A percentile compares a stretch with the other conserved stretches of the same genome.
These are phyloP conservation scores for Oenanthe oenanthe DNA, from an alignment of 2,113 vertebrate genomes.

Conservation along the genomic window DNA sequence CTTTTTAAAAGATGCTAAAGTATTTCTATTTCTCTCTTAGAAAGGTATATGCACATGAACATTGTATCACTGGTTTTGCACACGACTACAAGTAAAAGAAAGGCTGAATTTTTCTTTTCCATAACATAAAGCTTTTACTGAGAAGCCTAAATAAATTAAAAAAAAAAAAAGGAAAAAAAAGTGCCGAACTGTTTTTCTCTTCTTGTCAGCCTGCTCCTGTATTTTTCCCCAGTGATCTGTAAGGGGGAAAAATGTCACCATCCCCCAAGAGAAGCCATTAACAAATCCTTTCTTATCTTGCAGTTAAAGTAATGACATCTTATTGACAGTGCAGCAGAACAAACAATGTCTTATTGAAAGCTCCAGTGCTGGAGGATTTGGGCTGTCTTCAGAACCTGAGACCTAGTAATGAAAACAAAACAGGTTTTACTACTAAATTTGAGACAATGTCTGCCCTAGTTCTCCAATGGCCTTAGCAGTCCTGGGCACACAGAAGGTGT, in stretches of 20 bases:
- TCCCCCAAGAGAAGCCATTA: conserved; percentile 16
- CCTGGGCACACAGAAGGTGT: not conserved
- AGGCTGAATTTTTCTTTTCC: not conserved
- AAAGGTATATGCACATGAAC: not conserved
- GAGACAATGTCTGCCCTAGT: not conserved
- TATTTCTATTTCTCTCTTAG: not conserved
- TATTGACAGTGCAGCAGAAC: conserved; percentile 30
- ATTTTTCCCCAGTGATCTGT: not conserved
- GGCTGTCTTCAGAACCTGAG: conserved; percentile 15
- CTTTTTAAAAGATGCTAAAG: not conserved
- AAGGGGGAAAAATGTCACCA: not conserved
- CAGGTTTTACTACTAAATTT: conserved; percentile 30
- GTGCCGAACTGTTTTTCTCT: not conserved
- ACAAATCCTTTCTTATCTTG: conserved; percentile 48
- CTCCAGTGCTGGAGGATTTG: conserved; percentile 27
- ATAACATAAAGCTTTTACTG: not conserved
- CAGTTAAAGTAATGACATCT: conserved; percentile 34
- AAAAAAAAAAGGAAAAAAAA: not conserved
- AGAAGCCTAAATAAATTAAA: not conserved
- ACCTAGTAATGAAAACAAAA: conserved; percentile 43
- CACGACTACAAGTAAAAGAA: not conserved
- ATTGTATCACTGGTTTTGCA: not conserved
- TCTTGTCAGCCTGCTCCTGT: not conserved
- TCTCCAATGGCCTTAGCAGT: not conserved
- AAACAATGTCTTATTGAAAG: conserved; percentile 58